Evolutionary conservation across 2,797 vertebrate genomes (phyloP), one percentile per base, ranked within the genome.

Genomic region (Hoplostethus mediterraneus): DNA sequence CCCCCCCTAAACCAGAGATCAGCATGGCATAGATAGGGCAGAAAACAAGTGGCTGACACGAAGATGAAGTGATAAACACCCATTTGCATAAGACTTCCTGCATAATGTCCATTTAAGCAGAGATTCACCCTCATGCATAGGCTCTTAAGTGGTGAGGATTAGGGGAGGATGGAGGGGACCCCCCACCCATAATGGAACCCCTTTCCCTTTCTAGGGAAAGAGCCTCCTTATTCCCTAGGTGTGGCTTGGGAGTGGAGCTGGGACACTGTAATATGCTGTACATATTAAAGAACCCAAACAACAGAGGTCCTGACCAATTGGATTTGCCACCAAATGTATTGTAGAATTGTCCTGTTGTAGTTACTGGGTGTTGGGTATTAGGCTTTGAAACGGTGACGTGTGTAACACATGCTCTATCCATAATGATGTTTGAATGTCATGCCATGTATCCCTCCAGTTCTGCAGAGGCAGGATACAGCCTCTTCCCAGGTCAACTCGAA

Each of bases 1-100:
- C n/a, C n/a, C n/a, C 49, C 75, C 62, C 79, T 92, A 91, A 93
- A 82, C 91, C 73, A 68, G 75, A 90, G 87, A 91, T 92, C 83
- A 89, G 69, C 69, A 47, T 36, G 64, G 33, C 59, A 77, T 47
- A 89, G 82, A 83, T 81, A 70, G 71, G 74, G 44, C 72, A 82
- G 67, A 83, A 82, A 89, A 84, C 78, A 79, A 87, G 77, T 81
- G 87, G 78, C 76, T 83, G 72, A 81, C 56, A 76, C 60, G 14
- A 51, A 75, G 79, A 85, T 78, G 64, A 73, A 61, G 78, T 49
- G 81, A 91, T 86, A 88, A 93, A 90, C 78, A 80, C 1, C 45
- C 77, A 89, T 91, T 92, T 90, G 87, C 84, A 90, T 91, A 86
- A 62, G 80, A 82, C 88, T 83, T 82, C 64, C 75, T 53, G 51